Base-by-base conservation (phyloP, 2,888 invertebrate species). In the Catocala nupta region DNA sequence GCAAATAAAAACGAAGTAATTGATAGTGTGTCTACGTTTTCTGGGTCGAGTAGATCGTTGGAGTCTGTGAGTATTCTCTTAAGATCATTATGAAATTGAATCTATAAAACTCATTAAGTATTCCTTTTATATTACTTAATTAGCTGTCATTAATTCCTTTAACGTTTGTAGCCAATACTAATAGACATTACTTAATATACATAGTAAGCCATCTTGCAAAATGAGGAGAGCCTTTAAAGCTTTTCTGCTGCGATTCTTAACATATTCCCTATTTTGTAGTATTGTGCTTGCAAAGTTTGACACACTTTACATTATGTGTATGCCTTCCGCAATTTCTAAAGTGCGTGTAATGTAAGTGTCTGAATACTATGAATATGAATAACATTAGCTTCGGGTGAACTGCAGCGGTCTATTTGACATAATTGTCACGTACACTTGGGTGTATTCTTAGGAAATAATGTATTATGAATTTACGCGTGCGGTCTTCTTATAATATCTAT, bases 101-200 rank as follows among this genome's bases (percentile, higher is more conserved):
- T 34, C 16, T 51, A 36, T 51, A 36, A 51, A 36, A 13, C 51
- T 51, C 5, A 34, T 51, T 51, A n/a, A n/a, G n/a, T n/a, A 51
- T 51, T 6, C 51, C 36, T 36, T 51, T 36, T 51, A 51, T 5
- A 51, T 12, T n/a, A 33, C 7, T 11, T 55, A 65, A 68, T 65
- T 65, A 72, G 50, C 33, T 55, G 55, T 48, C 50, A 56, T 33
- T 25, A 44, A 61, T 59, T 34, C 72, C 72, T 72, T 71, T 45
- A 72, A 63, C 53, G 72, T 59, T 61, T 50, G 2, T 48, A 63
- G 45, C 61, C 53, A 50, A 57, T 61, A 39, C 8, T 39, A 39
- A 72, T 56, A 59, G 65, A 50, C 62, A 66, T 70, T 73, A 73
- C 78, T 80, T 78, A 74, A 73, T 79, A 84, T 83, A 80, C 75